Conservation (phyloP, 2,797 vertebrate genomes). For the Salmo trutta region DNA sequence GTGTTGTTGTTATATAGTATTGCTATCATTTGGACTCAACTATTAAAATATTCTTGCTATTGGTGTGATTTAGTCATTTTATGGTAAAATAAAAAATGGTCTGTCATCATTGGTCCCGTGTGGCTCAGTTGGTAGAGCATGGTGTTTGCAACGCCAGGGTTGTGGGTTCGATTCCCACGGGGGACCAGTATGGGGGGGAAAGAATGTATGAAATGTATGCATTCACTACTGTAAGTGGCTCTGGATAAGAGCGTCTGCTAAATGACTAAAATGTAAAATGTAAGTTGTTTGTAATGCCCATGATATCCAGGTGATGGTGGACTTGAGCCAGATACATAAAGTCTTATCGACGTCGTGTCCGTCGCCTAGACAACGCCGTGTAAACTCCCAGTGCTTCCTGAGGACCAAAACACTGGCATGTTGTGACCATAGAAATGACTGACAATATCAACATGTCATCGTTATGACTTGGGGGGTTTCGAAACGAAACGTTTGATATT, state of each 20-base stretch:
- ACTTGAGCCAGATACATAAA: not conserved
- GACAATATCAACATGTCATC: not conserved
- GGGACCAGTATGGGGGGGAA: no score
- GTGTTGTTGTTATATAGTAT: not conserved
- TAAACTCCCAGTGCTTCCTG: constrained; percentile 51
- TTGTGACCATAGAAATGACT: not conserved
- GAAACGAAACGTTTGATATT: not conserved
- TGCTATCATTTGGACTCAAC: constrained; percentile 9
- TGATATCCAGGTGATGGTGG: constrained; percentile 38
- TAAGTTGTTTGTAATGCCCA: not conserved
- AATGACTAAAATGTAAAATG: no score
- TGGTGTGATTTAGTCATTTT: not conserved
- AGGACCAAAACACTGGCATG: not conserved
- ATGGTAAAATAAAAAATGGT: no score
- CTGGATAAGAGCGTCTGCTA: no score
- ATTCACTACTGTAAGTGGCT: no score
- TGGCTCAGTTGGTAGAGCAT: no score
- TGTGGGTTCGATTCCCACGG: no score
- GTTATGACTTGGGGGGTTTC: not conserved
- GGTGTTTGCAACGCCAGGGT: no score
- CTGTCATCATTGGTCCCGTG: no score
- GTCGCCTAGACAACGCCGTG: constrained; percentile 71
- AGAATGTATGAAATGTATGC: no score
- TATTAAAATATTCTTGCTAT: not conserved
- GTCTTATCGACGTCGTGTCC: not conserved